Evolutionary conservation across 2,888 invertebrate genomes (phyloP).

Genomic region (Salticus scenicus): DNA sequence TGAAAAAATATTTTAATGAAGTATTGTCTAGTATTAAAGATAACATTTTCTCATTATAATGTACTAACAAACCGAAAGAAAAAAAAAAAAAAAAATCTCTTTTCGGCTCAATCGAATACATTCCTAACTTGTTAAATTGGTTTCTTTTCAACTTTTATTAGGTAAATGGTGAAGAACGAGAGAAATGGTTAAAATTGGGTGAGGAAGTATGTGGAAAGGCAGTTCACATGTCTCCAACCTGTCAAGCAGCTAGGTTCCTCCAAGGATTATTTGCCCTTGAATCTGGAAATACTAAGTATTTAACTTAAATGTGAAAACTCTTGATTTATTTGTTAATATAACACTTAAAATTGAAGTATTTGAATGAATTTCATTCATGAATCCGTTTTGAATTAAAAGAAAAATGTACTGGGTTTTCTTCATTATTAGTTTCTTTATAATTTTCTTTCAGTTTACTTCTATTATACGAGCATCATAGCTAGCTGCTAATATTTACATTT

Average conservation of each 20-base stretch:
- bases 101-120: no score
- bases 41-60: no score
- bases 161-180: conserved; percentile 22
- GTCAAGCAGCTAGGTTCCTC: conserved; percentile 44
- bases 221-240: conserved; percentile 32
- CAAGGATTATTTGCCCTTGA: conserved; percentile 55
- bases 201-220: conserved; percentile 52
- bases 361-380: background rate
- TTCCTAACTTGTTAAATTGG: no score
- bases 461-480: no score
- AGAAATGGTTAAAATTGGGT: conserved; percentile 56
- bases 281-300: conserved; percentile 49
- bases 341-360: background rate
- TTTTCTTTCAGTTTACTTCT: no score
- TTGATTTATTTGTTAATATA: background rate
- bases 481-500: no score
- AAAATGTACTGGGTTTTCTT: background rate
- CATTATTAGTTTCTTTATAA: background rate
- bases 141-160: background rate
- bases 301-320: no score
- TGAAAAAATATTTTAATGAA: no score
- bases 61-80: no score
- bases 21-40: no score
- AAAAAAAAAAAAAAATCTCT: no score
- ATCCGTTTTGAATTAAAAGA: no score